Evolutionary conservation across 2,113 vertebrate species (phyloP), one percentile per base, ranked within the genome.

Genomic region (Callopanchax toddi): DNA sequence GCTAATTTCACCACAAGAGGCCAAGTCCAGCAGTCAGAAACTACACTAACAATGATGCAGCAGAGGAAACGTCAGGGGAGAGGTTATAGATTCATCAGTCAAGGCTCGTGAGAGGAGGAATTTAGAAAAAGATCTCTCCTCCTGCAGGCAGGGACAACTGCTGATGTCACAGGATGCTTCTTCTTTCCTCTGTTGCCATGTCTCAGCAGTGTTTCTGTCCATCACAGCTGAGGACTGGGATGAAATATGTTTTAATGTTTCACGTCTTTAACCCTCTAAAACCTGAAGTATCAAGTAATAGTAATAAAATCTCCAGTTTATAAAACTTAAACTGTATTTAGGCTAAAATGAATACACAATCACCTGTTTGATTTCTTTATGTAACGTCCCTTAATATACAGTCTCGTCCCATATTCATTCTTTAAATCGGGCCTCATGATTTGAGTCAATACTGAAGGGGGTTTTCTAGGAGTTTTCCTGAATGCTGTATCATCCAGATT

Each of bases 91-190:
- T 65, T 73, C 20, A 60, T 65, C 56, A 80, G 52, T 71, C 55
- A 67, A 53, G 57, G 60, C 52, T 66, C 34, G 18, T 20, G 51
- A 79, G 78, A 60, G 51, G 65, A 57, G 55, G 63, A 22, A 23
- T 71, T 26, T 15, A 62, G 62, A 67, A 82, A 89, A 89, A 85
- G 83, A 87, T 71, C 74, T 54, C 57, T 36, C 32, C 46, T 71
- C 67, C 85, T 76, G 46, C 20, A 53, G 83, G 78, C 81, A 58
- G 63, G 18, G 62, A 50, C 60, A 21, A 26, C 58, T 66, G 78
- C 85, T 89, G 73, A 90, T 79, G 82, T 89, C 82, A 83, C 2
- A 37, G 43, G 46, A 50, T 29, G 46, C 43, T 51, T 48, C 59
- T 52, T 63, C 23, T 39, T 21, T 44, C 20, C 42, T 3, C 44